Conservation (phyloP, 2,113 vertebrate genomes). For the Odobenus rosmarus region DNA sequence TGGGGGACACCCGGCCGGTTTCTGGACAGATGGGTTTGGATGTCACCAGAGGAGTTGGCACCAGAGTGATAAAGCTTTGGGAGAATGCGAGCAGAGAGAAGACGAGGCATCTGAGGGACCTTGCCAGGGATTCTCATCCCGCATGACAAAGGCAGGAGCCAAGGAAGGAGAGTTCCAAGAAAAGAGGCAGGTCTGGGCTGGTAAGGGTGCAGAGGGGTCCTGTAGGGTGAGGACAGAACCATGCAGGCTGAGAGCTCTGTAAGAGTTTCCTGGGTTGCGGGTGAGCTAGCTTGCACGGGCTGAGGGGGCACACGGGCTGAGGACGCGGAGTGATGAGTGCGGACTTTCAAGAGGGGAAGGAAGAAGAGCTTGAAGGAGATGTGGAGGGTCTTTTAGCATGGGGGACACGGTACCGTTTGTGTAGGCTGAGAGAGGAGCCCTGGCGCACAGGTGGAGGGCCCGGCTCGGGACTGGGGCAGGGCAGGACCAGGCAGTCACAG, state of each 20-base stretch:
- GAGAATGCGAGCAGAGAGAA: not conserved
- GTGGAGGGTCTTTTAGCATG: not conserved
- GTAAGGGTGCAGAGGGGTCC: no score
- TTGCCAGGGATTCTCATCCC: not conserved
- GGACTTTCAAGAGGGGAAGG: not conserved
- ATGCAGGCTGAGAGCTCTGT: not conserved
- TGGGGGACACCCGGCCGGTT: not conserved
- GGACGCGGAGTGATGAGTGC: no score
- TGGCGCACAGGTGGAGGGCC: not conserved
- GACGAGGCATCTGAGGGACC: not conserved
- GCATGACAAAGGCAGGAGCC: fast-evolving
- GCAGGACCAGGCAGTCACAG: not conserved
- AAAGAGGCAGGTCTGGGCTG: not conserved
- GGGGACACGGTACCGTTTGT: not conserved
- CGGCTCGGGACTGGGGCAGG: not conserved
- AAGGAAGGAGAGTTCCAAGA: not conserved
- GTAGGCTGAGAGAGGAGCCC: not conserved
- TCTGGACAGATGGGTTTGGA: not conserved
- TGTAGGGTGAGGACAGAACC: not conserved
- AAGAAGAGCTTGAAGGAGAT: not conserved
- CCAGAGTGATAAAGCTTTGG: not conserved
- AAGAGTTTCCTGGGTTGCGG: not conserved
- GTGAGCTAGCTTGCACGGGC: not conserved
- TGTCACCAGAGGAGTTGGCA: not conserved
- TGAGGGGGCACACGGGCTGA: not conserved